Evolutionary conservation across 2,797 vertebrate genomes (phyloP), one percentile per base, ranked within the genome.

Genomic region (Huso huso): DNA sequence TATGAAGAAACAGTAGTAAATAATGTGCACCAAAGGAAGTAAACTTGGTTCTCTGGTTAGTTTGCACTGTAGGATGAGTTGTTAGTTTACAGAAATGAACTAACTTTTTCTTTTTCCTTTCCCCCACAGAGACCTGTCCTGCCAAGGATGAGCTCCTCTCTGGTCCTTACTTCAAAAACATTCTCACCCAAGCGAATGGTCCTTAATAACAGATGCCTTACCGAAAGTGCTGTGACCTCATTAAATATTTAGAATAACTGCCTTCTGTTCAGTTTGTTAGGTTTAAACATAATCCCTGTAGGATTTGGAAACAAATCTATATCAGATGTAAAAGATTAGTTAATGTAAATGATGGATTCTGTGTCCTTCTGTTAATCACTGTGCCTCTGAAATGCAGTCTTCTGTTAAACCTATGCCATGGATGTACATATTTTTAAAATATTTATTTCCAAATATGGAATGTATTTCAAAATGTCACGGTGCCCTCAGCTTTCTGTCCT

Each of bases 181-280:
- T 55, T 70, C 67, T 69, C 13, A 48, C 66, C 23, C 64, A 72
- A 70, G 69, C 74, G 60, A 75, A 72, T 68, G 69, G 77, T 79
- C 71, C 69, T 51, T 67, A 68, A 8, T 70, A 66, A 63, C 2
- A 49, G 57, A 69, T 68, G 66, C 72, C 77, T 81, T 78, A 71
- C 64, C 75, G 70, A 65, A 64, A 64, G 63, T 72, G 70, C 68
- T 58, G n/a, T 57, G 66, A 61, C 59, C 15, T 66, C 62, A 68
- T 65, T 70, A 63, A 12, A 11, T 48, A 73, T 1, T 7, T 12
- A 18, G 65, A 78, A 57, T 37, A 69, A 70, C 68, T 51, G 61
- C 23, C 70, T 59, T 8, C 60, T 50, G 48, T 51, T 6, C 79
- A 80, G 73, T 81, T 80, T 79, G 69, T 75, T 72, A 37, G 23